phyloP scores from a whole-genome alignment of 2,113 vertebrate species.

The Tachycineta bicolor region DNA sequence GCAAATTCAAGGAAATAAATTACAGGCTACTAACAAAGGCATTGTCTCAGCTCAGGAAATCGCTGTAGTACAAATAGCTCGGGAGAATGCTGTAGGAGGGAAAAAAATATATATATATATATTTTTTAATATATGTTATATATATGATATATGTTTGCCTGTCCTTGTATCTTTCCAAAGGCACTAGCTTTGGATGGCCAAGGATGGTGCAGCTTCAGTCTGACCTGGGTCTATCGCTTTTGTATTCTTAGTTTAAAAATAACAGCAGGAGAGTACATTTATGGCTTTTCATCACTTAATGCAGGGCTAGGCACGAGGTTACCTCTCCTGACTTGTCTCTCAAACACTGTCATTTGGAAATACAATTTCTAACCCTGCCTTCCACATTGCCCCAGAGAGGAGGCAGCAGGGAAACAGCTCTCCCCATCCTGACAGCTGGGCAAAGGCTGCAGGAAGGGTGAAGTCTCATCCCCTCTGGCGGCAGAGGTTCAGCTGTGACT shows the following conservation, averaged over 20 bases:
- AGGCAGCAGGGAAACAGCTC: not conserved
- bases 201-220: not conserved
- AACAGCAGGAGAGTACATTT: not conserved
- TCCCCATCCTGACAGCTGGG: rapidly evolving
- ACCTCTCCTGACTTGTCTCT: not conserved
- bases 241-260: not conserved
- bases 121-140: no score
- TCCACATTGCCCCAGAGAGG: not conserved
- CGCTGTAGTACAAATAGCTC: not conserved
- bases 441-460: not conserved
- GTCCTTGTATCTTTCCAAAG: conserved; percentile 27
- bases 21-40: not conserved
- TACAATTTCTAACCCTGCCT: not conserved
- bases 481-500: not conserved
- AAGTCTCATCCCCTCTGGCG: rapidly evolving
- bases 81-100: not conserved
- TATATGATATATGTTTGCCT: not conserved
- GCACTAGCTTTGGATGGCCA: not conserved
- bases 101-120: no score
- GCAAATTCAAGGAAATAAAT: conserved; percentile 13
- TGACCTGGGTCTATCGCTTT: not conserved
- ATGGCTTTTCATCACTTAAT: not conserved
- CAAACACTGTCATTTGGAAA: not conserved
- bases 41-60: not conserved
- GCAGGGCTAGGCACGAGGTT: not conserved